Base-by-base conservation (phyloP, 2,113 vertebrate species). In the Podilymbus podiceps region DNA sequence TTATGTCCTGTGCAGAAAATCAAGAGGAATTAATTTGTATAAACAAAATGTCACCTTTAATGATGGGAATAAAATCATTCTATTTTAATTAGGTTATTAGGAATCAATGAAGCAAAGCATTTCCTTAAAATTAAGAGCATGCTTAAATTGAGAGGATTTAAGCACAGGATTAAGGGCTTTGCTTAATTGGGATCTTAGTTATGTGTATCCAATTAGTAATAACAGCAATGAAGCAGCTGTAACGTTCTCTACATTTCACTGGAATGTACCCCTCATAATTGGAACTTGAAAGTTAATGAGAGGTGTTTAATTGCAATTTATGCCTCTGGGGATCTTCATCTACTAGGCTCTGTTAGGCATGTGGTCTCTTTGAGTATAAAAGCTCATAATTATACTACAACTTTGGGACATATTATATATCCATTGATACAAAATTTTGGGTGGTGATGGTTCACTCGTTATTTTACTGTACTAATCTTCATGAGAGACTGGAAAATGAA, bases 301-400 rank as follows among this genome's bases (percentile, higher is more conserved):
- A 93, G 49, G 46, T 86, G 53, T 81, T 94, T 75, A 93, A 94
- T 86, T 89, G 52, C 79, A 77, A 67, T 93, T 59, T 89, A 85
- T 89, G 69, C 83, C 82, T 92, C 53, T 79, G 69, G 81, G 89
- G 85, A 90, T 62, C 28, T 73, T 89, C 53, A 58, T 85, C 40
- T 78, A 42, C 60, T 68, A 50, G 15, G 25, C 9, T 89, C 50
- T 78, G 50, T 68, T 84, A 86, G 58, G 52, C 69, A 78, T n/a
- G 44, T 71, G 68, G 19, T 53, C 17, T 72, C 60, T 90, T 96
- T 94, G 66, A 93, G 72, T 38, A 50, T 60, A 88, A 93, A 78
- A 56, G 21, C 6, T 63, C 28, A 42, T 71, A 93, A 96, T 95
- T 86, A 88, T 38, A 22, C 47, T 56, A 74, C 21, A 60, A 56